These are phyloP conservation scores for Lytechinus variegatus DNA, from an alignment of 35 echinoderm and acorn worm genomes.

Conservation along the genomic window DNA sequence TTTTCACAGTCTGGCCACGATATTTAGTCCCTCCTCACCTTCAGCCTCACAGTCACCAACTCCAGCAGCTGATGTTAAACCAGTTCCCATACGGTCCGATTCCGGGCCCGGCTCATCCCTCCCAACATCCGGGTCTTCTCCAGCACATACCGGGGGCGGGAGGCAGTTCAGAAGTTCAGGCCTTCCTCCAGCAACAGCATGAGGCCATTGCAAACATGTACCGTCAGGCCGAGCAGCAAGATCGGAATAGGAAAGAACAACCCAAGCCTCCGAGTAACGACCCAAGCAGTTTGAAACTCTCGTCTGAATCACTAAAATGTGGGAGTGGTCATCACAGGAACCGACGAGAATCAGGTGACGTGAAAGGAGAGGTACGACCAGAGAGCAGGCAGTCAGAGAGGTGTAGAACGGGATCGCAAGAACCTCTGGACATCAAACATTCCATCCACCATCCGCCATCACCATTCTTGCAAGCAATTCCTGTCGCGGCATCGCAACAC, in stretches of 20 bases:
- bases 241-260: conserved; percentile 58
- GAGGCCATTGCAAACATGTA: conserved; percentile 74
- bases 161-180: conserved; percentile 66
- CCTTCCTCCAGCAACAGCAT: conserved; percentile 80
- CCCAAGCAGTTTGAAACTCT: conserved; percentile 21
- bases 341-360: conserved; percentile 30
- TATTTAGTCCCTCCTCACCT: conserved; percentile 70
- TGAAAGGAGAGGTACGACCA: conserved; percentile 25
- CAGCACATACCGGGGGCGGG: conserved; percentile 55
- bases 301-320: conserved; percentile 15
- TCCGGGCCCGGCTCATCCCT: conserved; percentile 56
- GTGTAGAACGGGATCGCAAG: conserved; percentile 29
- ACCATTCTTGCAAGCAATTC: conserved; percentile 51
- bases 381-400: conserved; percentile 48
- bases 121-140: conserved; percentile 57
- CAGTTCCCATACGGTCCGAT: conserved; percentile 65
- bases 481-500: conserved; percentile 33
- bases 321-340: conserved; percentile 23
- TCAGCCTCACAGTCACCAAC: conserved; percentile 86
- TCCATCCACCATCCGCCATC: conserved; percentile 44
- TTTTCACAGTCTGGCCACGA: conserved; percentile 63
- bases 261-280: conserved; percentile 35
- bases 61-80: conserved; percentile 76
- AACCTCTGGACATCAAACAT: conserved; percentile 42
- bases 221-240: conserved; percentile 65